Base-by-base conservation (phyloP, 1,140 invertebrate genomes). In the Lycorma delicatula region DNA sequence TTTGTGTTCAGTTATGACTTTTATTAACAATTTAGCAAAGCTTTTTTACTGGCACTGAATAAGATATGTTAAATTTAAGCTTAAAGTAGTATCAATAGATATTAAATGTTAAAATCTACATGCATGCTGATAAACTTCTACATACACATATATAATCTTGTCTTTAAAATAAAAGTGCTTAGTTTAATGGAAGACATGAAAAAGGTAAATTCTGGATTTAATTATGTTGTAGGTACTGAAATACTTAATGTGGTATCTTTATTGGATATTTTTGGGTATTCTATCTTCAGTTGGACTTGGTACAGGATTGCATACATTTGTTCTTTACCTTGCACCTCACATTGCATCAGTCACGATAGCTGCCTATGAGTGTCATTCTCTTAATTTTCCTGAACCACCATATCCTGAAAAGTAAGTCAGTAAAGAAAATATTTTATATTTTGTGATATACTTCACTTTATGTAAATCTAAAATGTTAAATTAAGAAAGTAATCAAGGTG, bases 221-320 rank as follows among this genome's bases (percentile, higher is more conserved):
- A n/a, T n/a, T n/a, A n/a, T n/a, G n/a, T n/a, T n/a, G 57, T 59
- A 68, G 36, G 64, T 74, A 49, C 74, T 72, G 60, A 68, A 64
- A 53, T 77, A 78, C 67, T 66, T 80, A 34, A 73, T 77, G 67
- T 94, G 91, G 87, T 92, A 84, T 76, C 66, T 81, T 6, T 98
- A 96, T 77, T 99, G 97, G 97, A 77, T 95, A 60, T 86, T 92
- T 12, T 79, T 99, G 47, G 97, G 97, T 28, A 85, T 99, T 20
- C 79, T 98, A 50, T 98, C 94, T 22, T 97, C 94, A 9, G 92
- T 98, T 47, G 96, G 97, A 1, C 77, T 99, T 28, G 97, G 97
- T n/a, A 97, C 94, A 0, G 97, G 97, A 3, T 79, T 99, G 23
- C 97, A 99, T 72, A 99, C 97, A 53, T 99, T 99, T 78, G 78